Evolutionary conservation across 2,888 invertebrate species (phyloP).

Genomic region (Drosophila multiciliata): DNA sequence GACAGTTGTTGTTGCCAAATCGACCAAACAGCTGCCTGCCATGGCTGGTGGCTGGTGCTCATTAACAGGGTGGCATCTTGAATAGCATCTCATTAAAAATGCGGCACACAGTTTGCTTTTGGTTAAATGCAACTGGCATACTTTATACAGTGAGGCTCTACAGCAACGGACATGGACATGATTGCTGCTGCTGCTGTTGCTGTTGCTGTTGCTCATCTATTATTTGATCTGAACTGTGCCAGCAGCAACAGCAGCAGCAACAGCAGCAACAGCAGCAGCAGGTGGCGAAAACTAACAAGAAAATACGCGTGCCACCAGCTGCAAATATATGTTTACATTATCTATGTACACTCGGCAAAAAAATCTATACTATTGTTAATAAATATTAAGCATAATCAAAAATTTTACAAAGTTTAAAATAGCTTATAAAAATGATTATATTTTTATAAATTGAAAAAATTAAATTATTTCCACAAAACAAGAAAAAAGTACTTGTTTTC

Average conservation of each 20-base stretch:
- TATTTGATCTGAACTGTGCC: constrained; percentile 48
- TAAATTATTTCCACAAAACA: neutral
- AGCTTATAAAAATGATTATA: neutral
- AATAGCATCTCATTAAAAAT: constrained; percentile 73
- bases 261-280: constrained; percentile 18
- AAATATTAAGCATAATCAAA: neutral
- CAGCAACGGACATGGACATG: constrained; percentile 1
- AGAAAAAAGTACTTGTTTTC: neutral
- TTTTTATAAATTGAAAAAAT: neutral
- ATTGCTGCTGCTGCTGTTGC: neutral
- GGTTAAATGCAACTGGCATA: constrained; percentile 34
- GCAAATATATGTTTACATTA: constrained; percentile 2
- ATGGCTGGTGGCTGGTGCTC: constrained; percentile 44
- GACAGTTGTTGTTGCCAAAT: constrained; percentile 28
- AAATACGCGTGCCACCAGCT: constrained; percentile 41
- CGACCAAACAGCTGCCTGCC: constrained; percentile 5
- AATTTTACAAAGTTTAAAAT: neutral
- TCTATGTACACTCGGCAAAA: neutral
- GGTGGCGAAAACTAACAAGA: constrained; percentile 69
- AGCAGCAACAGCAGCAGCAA: constrained; percentile 29
- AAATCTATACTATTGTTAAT: neutral
- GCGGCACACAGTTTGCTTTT: constrained; percentile 41
- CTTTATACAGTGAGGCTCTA: constrained; percentile 2
- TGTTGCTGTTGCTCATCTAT: constrained; percentile 42
- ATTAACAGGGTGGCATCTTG: constrained; percentile 61